Base-by-base conservation (phyloP, 2,888 invertebrate species). In the Troides helena region DNA sequence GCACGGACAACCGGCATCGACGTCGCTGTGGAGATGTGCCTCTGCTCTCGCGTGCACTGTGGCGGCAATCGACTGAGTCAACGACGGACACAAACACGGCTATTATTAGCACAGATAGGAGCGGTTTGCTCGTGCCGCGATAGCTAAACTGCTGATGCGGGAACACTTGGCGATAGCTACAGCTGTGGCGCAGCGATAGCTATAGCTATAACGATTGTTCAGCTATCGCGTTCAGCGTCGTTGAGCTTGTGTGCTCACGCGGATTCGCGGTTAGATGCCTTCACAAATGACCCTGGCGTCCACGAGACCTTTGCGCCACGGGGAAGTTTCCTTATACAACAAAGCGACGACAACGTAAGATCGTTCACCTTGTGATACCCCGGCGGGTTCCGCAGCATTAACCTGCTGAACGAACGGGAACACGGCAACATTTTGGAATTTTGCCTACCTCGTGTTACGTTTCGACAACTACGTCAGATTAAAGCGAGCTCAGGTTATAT, bases 71-170 rank as follows among this genome's bases (percentile, higher is more conserved):
- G n/a, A 64, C 57, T 66, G 60, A 70, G 60, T 67, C 59, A 53
- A 71, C 74, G 72, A 59, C 75, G 73, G 74, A 74, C 75, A 74
- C 75, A 76, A 76, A 75, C 77, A 76, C 71, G 71, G 73, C 75
- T 79, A 78, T 75, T 80, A 78, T 78, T 79, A 78, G 78, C 75
- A 73, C 43, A 75, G 77, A 74, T 67, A 69, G 64, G 71, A 61
- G 64, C 56, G 64, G 30, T 30, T 21, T 62, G 59, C 71, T 70
- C 70, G 71, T 75, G 73, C 65, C 50, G 7, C 61, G 72, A 72
- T 74, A 74, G 72, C 68, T 57, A 62, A 70, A 43, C 70, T 53
- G 69, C 53, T 64, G 69, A 70, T 71, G 72, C 77, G 76, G 75
- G 75, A 77, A 77, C 74, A 77, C 78, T 72, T 75, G 74, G 73